Base-by-base conservation (phyloP, 2,113 vertebrate genomes). In the Erpornis zantholeuca region DNA sequence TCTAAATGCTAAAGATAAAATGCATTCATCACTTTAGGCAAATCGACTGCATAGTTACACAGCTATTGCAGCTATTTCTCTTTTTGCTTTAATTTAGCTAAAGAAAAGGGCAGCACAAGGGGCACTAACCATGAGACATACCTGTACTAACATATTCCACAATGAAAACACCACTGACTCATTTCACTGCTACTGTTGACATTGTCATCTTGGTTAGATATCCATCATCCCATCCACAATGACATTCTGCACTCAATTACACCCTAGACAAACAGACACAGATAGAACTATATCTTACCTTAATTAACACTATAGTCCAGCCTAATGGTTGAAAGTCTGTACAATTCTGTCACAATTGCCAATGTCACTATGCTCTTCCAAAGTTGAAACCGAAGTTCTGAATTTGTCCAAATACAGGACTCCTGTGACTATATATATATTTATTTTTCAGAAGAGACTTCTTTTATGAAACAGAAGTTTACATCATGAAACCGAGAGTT, bases 261-360 rank as follows among this genome's bases (percentile, higher is more conserved):
- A 72, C 24, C 12, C 40, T 59, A n/a, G 35, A 36, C 19, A 42
- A 57, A 40, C 5, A 18, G n/a, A n/a, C 1, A 10, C 8, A 68
- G 23, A 47, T 24, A 59, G 5, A 69, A 47, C 33, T 10, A 3
- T 38, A 36, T 15, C 27, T 86, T 65, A 33, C 14, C 54, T 68
- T 71, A 60, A n/a, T 47, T 44, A 71, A 27, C 6, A 59, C 28
- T 65, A 49, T 2, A 33, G 18, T 63, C 35, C 31, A 88, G 38
- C 3, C 11, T 61, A 65, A 27, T 2, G 0, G 47, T 44, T 73
- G 21, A 80, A 83, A 73, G 35, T 42, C 2, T 0, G 0, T 8
- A 70, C 35, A 42, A 47, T 63, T 81, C 59, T 63, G 16, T 63
- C 45, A 45, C 18, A 38, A 38, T 31, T 81, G 23, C 14, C 2